Conservation (phyloP, 1,140 invertebrate genomes). For the Drosophila malerkotliana region DNA sequence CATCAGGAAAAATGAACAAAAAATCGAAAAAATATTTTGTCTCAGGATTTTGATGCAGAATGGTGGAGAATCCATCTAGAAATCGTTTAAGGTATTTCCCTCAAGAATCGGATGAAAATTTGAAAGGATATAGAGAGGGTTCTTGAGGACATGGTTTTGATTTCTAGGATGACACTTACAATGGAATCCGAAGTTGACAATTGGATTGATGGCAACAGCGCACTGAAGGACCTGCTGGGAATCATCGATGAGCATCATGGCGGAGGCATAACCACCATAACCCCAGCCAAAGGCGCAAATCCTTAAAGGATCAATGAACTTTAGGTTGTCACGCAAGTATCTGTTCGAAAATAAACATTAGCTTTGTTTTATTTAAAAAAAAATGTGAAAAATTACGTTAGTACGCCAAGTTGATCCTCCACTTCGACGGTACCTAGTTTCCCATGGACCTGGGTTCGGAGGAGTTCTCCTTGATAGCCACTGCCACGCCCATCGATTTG, state of each 20-base stretch:
- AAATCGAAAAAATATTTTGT: no score
- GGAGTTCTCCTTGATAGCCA: slow-evolving; percentile 90
- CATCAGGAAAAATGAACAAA: no score
- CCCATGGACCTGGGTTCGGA: slow-evolving; percentile 89
- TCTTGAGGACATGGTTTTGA: no score
- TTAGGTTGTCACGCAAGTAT: slow-evolving; percentile 89
- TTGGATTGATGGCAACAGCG: slow-evolving; percentile 91
- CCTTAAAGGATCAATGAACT: slow-evolving; percentile 89
- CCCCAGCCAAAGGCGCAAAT: slow-evolving; percentile 90
- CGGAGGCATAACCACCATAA: slow-evolving; percentile 89
- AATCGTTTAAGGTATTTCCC: no score
- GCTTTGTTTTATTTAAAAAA: background rate
- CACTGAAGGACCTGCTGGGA: slow-evolving; percentile 90
- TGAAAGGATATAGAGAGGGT: no score
- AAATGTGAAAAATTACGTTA: slow-evolving; percentile 84
- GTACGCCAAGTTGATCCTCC: slow-evolving; percentile 94
- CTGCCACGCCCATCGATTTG: slow-evolving; percentile 92
- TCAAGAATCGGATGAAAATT: no score
- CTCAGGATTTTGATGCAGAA: no score
- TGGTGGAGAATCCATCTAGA: no score
- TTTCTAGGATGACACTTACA: slow-evolving; percentile 85
- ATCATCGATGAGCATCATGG: slow-evolving; percentile 90
- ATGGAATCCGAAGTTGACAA: slow-evolving; percentile 91
- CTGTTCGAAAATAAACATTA: slow-evolving; percentile 74
- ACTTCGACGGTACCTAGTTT: slow-evolving; percentile 88